These are phyloP conservation scores for Hassar affinis DNA, from an alignment of 2,113 vertebrate genomes.

Conservation along the genomic window DNA sequence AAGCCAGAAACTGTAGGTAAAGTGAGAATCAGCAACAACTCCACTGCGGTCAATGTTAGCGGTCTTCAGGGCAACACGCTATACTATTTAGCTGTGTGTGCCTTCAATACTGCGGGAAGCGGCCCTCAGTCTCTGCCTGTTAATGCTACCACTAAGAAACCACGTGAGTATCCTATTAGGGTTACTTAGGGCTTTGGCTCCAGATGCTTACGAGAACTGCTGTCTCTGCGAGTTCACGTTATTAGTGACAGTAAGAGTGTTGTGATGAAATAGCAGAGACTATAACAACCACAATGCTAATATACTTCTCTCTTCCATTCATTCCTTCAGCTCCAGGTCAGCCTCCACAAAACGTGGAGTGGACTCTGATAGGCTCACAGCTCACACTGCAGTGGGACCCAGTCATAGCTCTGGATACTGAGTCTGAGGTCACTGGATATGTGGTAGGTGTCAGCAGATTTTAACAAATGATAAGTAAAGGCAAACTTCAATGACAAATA, in stretches of 20 bases:
- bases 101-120: constrained; percentile 87
- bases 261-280: constrained; percentile 27
- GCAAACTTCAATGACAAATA: not conserved
- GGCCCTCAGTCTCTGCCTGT: constrained; percentile 85
- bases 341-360: constrained; percentile 85
- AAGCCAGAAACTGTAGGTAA: constrained; percentile 84
- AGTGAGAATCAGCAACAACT: constrained; percentile 82
- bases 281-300: constrained; percentile 13
- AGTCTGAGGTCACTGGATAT: constrained; percentile 92
- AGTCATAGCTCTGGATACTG: constrained; percentile 86
- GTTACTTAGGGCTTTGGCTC: constrained; percentile 5
- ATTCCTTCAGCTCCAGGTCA: constrained; percentile 83
- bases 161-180: constrained; percentile 75
- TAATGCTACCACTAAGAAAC: constrained; percentile 91
- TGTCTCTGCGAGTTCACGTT: constrained; percentile 6
- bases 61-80: constrained; percentile 81
- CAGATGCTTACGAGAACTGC: constrained; percentile 10
- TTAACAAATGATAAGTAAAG: not conserved
- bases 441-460: constrained; percentile 73
- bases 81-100: constrained; percentile 84
- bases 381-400: constrained; percentile 90
- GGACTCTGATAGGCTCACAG: constrained; percentile 86
- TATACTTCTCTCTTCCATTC: constrained; percentile 5
- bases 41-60: constrained; percentile 79
- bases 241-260: constrained; percentile 23